A percentile compares a stretch with the other conserved stretches of the same genome.
These are phyloP conservation scores for Phallusia fumigata DNA, from an alignment of 23 tunicate species.

Conservation along the genomic window DNA sequence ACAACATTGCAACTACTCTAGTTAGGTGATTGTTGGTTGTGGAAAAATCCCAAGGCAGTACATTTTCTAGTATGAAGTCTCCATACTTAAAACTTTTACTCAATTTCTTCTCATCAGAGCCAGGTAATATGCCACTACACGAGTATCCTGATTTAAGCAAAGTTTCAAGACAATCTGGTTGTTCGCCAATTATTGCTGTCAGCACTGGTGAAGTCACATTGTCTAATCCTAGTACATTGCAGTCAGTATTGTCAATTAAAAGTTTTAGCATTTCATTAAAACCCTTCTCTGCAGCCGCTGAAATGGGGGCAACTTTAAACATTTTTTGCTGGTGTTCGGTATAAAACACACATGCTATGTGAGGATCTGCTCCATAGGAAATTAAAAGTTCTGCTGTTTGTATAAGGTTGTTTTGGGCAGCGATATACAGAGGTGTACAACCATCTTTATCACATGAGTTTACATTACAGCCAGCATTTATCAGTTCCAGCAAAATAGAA, in stretches of 20 bases:
- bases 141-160: conserved; percentile 25
- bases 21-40: neutral
- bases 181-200: conserved; percentile 18
- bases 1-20: too few species aligned
- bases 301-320: conserved; percentile 26
- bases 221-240: neutral
- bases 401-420: conserved; percentile 24
- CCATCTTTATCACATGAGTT: conserved; percentile 36
- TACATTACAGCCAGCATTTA: conserved; percentile 35
- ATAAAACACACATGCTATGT: neutral
- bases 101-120: neutral
- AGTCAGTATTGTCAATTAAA: neutral
- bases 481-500: conserved; percentile 20
- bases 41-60: conserved; percentile 23
- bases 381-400: conserved; percentile 17
- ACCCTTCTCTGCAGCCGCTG: conserved; percentile 34
- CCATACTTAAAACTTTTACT: neutral
- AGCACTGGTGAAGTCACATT: conserved; percentile 21
- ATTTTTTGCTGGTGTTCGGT: neutral
- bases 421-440: conserved; percentile 50
- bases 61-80: neutral
- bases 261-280: neutral
- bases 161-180: conserved; percentile 18
- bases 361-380: conserved; percentile 35
- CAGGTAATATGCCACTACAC: conserved; percentile 3